These are phyloP conservation scores for Lepilemur septentrionalis DNA, from an alignment of 2,797 vertebrate genomes.

Conservation along the genomic window DNA sequence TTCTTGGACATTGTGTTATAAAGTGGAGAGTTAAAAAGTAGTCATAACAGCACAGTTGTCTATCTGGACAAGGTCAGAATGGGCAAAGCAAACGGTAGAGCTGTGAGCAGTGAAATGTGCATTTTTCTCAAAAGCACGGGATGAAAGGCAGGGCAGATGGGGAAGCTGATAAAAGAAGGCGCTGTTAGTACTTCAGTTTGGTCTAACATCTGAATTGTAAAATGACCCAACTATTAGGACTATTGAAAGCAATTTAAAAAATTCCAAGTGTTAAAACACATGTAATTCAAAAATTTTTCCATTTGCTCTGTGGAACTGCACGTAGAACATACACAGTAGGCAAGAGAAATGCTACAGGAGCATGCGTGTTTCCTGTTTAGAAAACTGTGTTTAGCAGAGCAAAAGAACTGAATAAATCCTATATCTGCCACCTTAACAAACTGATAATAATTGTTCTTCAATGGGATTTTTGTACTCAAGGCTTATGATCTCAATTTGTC, in stretches of 20 bases:
- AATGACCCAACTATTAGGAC: background rate
- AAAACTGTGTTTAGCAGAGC: background rate
- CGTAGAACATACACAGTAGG: background rate
- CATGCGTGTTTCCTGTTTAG: background rate
- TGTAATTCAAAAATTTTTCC: background rate
- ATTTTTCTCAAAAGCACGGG: background rate
- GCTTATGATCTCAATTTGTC: background rate
- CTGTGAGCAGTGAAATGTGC: background rate
- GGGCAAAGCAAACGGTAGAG: background rate
- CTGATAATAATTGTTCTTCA: slow-evolving; percentile 2
- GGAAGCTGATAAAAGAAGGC: background rate
- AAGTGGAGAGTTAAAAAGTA: background rate
- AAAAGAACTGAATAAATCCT: background rate
- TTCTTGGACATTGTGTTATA: background rate
- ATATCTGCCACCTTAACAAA: background rate
- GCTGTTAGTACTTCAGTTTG: background rate
- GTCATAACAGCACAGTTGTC: background rate
- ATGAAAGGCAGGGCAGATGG: background rate
- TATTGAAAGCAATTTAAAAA: background rate
- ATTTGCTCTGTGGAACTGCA: background rate
- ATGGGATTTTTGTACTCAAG: slow-evolving; percentile 9
- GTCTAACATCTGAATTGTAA: background rate
- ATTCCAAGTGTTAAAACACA: background rate
- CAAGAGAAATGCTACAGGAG: background rate
- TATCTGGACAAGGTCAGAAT: background rate